Conservation (phyloP, 2,888 invertebrate species). For the Ptycholaimellus sp. region DNA sequence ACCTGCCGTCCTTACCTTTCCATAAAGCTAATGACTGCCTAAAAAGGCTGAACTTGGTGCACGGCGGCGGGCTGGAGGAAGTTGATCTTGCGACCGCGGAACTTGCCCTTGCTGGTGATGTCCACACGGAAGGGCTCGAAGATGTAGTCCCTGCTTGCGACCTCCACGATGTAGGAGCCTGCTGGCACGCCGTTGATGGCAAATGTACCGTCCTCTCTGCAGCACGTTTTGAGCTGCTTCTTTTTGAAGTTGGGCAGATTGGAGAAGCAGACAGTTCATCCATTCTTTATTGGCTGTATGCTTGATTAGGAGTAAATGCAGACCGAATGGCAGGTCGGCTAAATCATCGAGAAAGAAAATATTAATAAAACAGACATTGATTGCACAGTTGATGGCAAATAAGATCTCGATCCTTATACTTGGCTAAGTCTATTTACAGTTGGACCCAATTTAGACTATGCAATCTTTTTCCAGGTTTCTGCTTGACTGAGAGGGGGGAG, state of each 20-base stretch:
- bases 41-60: conserved; percentile 1
- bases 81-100: conserved; percentile 74
- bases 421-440: no score
- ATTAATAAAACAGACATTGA: background rate
- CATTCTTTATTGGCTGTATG: no score
- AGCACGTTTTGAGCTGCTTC: no score
- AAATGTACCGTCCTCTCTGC: conserved; percentile 68
- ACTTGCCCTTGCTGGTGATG: conserved; percentile 88
- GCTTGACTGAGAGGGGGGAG: background rate
- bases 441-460: background rate
- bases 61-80: conserved; percentile 43
- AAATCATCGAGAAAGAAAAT: no score
- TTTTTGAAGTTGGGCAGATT: no score
- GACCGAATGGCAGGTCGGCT: no score
- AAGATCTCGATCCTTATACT: no score
- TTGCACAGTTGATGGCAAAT: background rate
- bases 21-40: background rate
- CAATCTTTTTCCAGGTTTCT: background rate
- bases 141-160: conserved; percentile 61
- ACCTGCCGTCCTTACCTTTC: conserved; percentile 37
- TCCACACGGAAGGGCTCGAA: conserved; percentile 87
- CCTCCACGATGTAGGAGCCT: conserved; percentile 79
- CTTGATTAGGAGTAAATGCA: no score
- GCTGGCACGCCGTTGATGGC: conserved; percentile 53
- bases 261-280: no score